phyloP scores from a whole-genome alignment of 1,140 invertebrate genomes.

The Orius insidiosus region DNA sequence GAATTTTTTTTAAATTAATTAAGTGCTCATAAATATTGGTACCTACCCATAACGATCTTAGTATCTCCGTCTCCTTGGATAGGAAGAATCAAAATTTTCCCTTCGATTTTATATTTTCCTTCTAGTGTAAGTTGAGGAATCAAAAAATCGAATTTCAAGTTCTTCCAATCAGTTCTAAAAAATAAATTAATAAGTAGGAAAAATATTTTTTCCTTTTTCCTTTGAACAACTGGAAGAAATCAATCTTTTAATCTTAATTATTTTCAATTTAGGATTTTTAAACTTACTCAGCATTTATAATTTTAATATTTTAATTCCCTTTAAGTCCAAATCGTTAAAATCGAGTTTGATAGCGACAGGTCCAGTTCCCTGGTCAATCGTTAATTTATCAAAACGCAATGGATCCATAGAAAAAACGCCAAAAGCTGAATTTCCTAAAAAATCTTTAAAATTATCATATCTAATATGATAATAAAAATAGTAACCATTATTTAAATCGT shows the following conservation, averaged over 20 bases:
- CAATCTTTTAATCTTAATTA: no score
- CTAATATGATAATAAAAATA: no score
- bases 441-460: background rate
- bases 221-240: no score
- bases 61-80: conserved; percentile 32
- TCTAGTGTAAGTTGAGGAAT: conserved; percentile 22
- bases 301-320: conserved; percentile 18
- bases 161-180: conserved; percentile 1
- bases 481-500: conserved; percentile 19
- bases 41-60: conserved; percentile 28
- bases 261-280: no score
- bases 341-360: conserved; percentile 24
- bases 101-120: conserved; percentile 31
- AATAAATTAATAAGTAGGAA: no score
- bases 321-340: conserved; percentile 26
- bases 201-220: no score
- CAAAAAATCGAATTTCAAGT: background rate
- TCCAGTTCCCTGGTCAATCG: conserved; percentile 21
- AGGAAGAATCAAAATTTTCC: conserved; percentile 32
- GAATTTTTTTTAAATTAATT: no score
- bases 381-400: conserved; percentile 20
- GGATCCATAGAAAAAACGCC: conserved; percentile 24
- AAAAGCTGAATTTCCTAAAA: conserved; percentile 20
- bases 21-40: no score
- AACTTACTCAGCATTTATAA: background rate